Conservation (phyloP, 2,113 vertebrate genomes). For the Psophia crepitans region DNA sequence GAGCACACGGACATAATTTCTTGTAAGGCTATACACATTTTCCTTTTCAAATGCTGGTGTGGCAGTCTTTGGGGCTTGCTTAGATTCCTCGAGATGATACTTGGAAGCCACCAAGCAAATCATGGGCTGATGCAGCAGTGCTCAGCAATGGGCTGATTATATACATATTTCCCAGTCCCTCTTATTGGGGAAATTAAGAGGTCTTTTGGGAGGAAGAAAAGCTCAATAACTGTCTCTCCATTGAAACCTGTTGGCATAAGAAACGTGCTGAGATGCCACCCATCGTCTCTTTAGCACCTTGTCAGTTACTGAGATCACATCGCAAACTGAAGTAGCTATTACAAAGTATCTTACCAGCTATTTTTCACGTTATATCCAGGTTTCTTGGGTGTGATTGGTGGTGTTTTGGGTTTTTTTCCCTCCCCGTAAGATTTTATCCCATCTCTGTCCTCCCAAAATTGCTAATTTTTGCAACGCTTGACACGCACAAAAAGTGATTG, state of each 20-base stretch:
- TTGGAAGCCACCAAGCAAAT: neutral
- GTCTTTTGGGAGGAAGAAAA: neutral
- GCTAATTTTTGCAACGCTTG: neutral
- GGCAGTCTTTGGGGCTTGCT: neutral
- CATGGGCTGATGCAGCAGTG: neutral
- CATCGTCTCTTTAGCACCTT: neutral
- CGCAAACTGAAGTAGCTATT: neutral
- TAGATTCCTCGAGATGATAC: neutral
- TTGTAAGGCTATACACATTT: neutral
- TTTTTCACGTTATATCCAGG: neutral
- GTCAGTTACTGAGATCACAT: neutral
- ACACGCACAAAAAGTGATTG: neutral
- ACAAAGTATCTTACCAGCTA: neutral
- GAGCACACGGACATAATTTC: accelerated
- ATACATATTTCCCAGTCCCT: neutral
- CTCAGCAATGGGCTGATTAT: neutral
- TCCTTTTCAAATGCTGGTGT: accelerated
- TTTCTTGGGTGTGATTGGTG: neutral
- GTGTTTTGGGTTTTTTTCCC: too few relatives aligned
- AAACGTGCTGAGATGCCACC: neutral
- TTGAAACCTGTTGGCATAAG: neutral
- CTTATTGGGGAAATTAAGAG: neutral
- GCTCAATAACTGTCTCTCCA: neutral
- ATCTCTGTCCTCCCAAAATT: neutral
- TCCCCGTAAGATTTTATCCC: neutral